These are phyloP conservation scores for Plectropomus leopardus DNA, from an alignment of 2,113 vertebrate genomes.

Conservation along the genomic window DNA sequence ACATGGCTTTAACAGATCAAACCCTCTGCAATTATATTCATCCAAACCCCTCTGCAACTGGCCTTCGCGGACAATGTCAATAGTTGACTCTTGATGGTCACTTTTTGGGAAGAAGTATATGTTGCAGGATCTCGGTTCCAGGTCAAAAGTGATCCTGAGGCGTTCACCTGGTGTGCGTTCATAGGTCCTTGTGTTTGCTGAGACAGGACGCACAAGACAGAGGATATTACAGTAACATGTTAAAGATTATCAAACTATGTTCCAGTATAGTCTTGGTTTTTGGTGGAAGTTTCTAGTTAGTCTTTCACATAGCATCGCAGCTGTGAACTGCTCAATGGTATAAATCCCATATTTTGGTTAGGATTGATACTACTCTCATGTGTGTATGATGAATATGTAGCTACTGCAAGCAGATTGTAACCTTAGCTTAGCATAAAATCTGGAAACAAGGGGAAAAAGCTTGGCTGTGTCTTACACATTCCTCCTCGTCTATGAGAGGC, in stretches of 20 bases:
- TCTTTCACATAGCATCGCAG: background rate
- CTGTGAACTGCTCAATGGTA: background rate
- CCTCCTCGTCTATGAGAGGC: too few species aligned
- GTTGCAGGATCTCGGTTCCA: slow-evolving; percentile 35
- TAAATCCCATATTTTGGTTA: background rate
- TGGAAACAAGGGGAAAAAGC: background rate
- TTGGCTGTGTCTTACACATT: too few species aligned
- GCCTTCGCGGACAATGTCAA: background rate
- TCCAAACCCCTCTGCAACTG: background rate
- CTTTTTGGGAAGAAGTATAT: slow-evolving; percentile 11
- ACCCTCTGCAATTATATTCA: background rate
- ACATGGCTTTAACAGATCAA: slow-evolving; percentile 15
- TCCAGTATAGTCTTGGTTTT: background rate
- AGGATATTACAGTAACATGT: background rate
- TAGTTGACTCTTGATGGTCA: background rate
- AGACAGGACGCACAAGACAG: slow-evolving; percentile 1
- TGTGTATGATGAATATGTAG: background rate
- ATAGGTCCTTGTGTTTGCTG: background rate
- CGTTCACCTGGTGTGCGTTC: accelerated
- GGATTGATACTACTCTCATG: background rate
- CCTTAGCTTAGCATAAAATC: background rate
- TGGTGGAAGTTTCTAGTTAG: background rate
- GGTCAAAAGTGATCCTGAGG: accelerated
- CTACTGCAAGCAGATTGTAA: background rate
- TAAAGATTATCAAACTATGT: background rate